phyloP scores from a whole-genome alignment of 2,888 invertebrate species.

The Nymphalis polychloros region DNA sequence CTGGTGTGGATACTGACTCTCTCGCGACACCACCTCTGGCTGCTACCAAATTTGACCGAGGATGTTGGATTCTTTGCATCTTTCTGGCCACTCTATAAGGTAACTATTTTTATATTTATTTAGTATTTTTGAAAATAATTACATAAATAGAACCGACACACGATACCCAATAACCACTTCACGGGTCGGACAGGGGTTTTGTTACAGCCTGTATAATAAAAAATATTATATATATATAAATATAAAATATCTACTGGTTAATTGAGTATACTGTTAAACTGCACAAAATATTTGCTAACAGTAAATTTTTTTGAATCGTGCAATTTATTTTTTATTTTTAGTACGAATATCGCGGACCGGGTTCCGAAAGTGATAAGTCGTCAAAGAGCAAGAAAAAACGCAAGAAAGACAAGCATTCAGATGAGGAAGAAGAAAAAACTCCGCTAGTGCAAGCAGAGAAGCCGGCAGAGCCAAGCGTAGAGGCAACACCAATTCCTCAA shows the following conservation, averaged over 20 bases:
- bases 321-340: constrained; percentile 51
- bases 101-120: constrained; percentile 56
- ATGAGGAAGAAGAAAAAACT: constrained; percentile 82
- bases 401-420: constrained; percentile 91
- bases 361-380: constrained; percentile 74
- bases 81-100: constrained; percentile 98
- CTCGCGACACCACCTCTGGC: constrained; percentile 97
- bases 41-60: constrained; percentile 99
- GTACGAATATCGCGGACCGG: constrained; percentile 90
- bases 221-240: no score
- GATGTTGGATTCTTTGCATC: constrained; percentile 99
- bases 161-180: no score
- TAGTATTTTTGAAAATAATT: no score
- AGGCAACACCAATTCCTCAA: constrained; percentile 8
- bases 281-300: no score
- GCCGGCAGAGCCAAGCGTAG: constrained; percentile 27
- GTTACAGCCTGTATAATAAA: no score
- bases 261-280: no score
- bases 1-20: constrained; percentile 93
- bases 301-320: no score
- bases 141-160: no score
- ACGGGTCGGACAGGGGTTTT: no score
- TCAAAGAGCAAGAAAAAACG: constrained; percentile 88
- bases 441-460: constrained; percentile 46
- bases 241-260: no score